A percentile compares a stretch with the other conserved stretches of the same genome.
These are phyloP conservation scores for Varecia variegata DNA, from an alignment of 2,797 vertebrate species.

Conservation along the genomic window DNA sequence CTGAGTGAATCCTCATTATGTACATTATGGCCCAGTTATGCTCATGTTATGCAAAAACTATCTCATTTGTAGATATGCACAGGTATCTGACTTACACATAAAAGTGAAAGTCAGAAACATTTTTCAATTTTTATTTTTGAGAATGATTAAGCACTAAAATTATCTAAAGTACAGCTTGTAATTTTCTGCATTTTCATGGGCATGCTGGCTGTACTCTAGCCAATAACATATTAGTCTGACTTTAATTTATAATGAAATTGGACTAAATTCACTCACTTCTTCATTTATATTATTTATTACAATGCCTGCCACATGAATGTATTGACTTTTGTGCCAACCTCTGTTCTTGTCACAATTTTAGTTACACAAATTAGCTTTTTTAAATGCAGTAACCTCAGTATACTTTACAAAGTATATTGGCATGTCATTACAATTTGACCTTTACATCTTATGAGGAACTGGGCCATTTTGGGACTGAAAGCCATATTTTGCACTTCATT, in stretches of 20 bases:
- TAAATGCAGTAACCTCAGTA: constrained; percentile 73
- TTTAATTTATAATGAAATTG: constrained; percentile 77
- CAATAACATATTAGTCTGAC: constrained; percentile 72
- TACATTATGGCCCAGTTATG: background rate
- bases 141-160: background rate
- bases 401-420: constrained; percentile 76
- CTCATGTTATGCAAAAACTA: background rate
- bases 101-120: background rate
- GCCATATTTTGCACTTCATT: background rate
- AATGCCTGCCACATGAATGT: constrained; percentile 60
- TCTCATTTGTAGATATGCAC: background rate
- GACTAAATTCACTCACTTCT: constrained; percentile 75
- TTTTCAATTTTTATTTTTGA: constrained; percentile 27
- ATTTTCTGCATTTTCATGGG: constrained; percentile 46
- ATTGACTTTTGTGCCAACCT: constrained; percentile 83
- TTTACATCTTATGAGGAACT: constrained; percentile 63
- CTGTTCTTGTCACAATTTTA: constrained; percentile 82
- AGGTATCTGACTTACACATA: background rate
- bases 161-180: background rate
- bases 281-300: constrained; percentile 83
- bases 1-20: background rate
- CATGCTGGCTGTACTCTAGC: constrained; percentile 52
- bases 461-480: background rate
- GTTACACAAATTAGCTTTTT: constrained; percentile 80
- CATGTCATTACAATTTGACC: constrained; percentile 78